These are phyloP conservation scores for Craniophora ligustri DNA, from an alignment of 2,888 invertebrate genomes.

Conservation along the genomic window DNA sequence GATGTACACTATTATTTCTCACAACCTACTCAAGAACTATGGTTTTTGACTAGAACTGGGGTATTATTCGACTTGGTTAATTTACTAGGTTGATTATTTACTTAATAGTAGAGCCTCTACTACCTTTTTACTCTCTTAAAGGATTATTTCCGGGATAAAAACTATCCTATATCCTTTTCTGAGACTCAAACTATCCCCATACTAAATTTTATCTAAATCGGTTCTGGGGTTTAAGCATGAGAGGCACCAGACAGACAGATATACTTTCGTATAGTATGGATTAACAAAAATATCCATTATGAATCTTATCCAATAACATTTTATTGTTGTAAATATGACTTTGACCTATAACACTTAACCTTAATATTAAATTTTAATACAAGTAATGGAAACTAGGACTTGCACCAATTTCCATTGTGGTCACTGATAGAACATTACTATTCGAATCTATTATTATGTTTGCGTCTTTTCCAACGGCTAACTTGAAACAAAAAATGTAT, in stretches of 20 bases:
- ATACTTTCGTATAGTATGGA: no score
- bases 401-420: slow-evolving; percentile 33
- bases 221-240: no score
- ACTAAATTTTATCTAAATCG: no score
- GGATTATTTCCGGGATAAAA: no score
- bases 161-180: no score
- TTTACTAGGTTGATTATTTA: background rate
- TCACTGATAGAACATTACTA: slow-evolving; percentile 16
- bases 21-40: no score
- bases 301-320: background rate
- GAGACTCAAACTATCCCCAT: no score
- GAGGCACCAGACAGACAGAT: no score
- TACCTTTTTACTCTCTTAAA: no score
- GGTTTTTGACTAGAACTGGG: slow-evolving; percentile 35
- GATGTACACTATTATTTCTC: no score
- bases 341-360: slow-evolving; percentile 16
- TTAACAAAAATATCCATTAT: no score
- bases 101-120: no score
- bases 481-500: slow-evolving; percentile 43
- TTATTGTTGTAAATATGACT: slow-evolving; percentile 2
- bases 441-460: slow-evolving; percentile 31
- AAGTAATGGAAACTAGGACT: slow-evolving; percentile 10
- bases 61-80: slow-evolving; percentile 16
- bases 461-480: slow-evolving; percentile 48
- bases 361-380: slow-evolving; percentile 9